Evolutionary conservation across 2,113 vertebrate species (phyloP).

Genomic region (Gopherus evgoodei): DNA sequence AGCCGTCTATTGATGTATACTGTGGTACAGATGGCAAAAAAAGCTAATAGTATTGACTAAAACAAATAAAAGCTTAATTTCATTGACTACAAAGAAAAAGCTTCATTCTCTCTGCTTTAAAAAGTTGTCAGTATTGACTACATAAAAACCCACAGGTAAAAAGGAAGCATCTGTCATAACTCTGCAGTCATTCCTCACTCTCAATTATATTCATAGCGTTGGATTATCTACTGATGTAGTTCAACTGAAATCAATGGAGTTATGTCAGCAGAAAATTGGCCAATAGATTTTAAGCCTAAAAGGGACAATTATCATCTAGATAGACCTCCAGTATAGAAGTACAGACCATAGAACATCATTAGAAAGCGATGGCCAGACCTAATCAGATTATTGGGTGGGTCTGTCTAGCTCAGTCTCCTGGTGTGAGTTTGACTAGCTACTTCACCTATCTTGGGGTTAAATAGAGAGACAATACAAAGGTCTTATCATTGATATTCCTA

Average conservation of each 20-base stretch:
- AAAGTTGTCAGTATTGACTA: accelerated
- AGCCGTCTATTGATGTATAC: not conserved
- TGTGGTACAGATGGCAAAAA: not conserved
- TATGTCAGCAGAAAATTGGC: not conserved
- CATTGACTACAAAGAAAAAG: not conserved
- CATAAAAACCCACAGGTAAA: not conserved
- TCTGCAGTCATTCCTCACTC: not conserved
- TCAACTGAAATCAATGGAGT: not conserved
- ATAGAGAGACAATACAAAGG: not conserved
- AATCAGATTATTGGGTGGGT: not conserved
- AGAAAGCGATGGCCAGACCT: not conserved
- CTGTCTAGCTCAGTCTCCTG: not conserved
- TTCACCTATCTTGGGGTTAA: not conserved
- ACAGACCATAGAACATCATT: not conserved
- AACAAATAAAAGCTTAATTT: not conserved
- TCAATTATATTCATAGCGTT: not conserved
- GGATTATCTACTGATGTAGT: not conserved
- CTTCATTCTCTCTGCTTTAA: not conserved
- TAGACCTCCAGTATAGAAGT: not conserved
- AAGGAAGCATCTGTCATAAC: not conserved
- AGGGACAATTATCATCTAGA: not conserved
- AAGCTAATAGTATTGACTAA: not conserved
- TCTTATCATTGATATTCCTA: not conserved
- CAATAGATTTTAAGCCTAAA: not conserved
- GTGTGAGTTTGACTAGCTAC: not conserved